These are phyloP conservation scores for Odontocerum albicorne DNA, from an alignment of 2,888 invertebrate genomes.

Conservation along the genomic window DNA sequence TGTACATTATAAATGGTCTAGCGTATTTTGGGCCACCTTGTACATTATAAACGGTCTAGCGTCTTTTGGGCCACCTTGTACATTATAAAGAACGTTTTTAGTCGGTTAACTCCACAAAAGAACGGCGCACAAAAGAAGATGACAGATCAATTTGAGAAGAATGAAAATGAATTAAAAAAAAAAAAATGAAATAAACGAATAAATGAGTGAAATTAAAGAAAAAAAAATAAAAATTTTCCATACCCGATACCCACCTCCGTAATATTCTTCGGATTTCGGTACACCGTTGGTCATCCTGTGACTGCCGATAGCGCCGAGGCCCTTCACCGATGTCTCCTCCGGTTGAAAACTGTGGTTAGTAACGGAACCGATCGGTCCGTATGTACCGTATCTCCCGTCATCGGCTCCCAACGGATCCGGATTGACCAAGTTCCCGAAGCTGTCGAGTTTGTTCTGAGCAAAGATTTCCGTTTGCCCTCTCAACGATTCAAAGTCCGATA, in stretches of 20 bases:
- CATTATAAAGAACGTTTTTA: not conserved
- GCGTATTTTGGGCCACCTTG: too few species aligned
- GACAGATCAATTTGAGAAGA: too few species aligned
- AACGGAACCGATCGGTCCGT: not conserved
- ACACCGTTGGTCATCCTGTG: constrained; percentile 27
- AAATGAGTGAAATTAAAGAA: not conserved
- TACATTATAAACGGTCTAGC: too few species aligned
- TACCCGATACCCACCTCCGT: constrained; percentile 27
- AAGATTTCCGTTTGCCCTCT: not conserved
- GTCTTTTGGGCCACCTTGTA: too few species aligned
- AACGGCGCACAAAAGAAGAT: not conserved
- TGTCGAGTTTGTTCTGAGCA: not conserved
- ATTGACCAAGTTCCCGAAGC: not conserved
- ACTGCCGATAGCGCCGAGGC: constrained; percentile 30
- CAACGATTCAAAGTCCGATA: not conserved
- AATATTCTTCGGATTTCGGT: constrained; percentile 19
- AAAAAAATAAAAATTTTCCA: constrained; percentile 8
- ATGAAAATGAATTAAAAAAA: not conserved
- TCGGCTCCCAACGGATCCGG: not conserved
- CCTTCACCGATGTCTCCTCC: not conserved
- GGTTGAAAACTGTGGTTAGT: constrained; percentile 1
- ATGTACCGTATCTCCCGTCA: constrained; percentile 3
- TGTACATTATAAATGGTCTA: too few species aligned
- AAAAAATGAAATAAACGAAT: not conserved
- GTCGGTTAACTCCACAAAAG: not conserved